Evolutionary conservation across 1,140 invertebrate species (phyloP), one percentile per base, ranked within the genome.

Genomic region (Scaptodrosophila lebanonensis): DNA sequence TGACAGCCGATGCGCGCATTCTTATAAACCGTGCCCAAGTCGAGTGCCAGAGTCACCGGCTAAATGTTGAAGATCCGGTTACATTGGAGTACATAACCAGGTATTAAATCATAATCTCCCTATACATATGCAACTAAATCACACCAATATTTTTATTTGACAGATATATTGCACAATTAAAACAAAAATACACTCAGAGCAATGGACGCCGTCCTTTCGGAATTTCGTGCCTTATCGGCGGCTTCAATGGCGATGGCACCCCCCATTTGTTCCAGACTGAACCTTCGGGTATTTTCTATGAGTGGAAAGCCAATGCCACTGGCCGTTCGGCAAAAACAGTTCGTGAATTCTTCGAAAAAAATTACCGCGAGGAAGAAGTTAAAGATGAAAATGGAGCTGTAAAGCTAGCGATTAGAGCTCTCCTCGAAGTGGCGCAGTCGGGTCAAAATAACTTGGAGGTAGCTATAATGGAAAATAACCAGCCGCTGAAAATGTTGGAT

Each of bases 51-150:
- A 98, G 96, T 82, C 97, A 99, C 86, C 98, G 96, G 87, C 88
- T 99, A 40, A 99, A 97, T 43, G 96, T 99, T 3, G 98, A 99
- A 90, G 98, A 99, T 90, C 97, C 98, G n/a, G 98, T 99, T 5
- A 98, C 98, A 29, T 89, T 99, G 64, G 98, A 99, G 87, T 99
- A 99, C 83, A 99, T 99, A 61, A 99, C 98, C 11, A 91, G 98
- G 89, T 95, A 93, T 43, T 27, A 3, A 2, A 4, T n/a, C 3
- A 6, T 0, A 17, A 6, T 50, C 15, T 0, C 1, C 12, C 1
- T 13, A 4, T 11, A 11, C 5, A 29, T 1, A 9, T 2, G 11
- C 4, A 49, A 0, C 1, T 15, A 1, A 38, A 39, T 2, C 0
- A 33, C 13, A 9, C 17, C 44, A 11, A 9, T 4, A 12, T 42